These are phyloP conservation scores for Prostheceraeus crozeri DNA, from an alignment of 2,888 invertebrate genomes.

Conservation along the genomic window DNA sequence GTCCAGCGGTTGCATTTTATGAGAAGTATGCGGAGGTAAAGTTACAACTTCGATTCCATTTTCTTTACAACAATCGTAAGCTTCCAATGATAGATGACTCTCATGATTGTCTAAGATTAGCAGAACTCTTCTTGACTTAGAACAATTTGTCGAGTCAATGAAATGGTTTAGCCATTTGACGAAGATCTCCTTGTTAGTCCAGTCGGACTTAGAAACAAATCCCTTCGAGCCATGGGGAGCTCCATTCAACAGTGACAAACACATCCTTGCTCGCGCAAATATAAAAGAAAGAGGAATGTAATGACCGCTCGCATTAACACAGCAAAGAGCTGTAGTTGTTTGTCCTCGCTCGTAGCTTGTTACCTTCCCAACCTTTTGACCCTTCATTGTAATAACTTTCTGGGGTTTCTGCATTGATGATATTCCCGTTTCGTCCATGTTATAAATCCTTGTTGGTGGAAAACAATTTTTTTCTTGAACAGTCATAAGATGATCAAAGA, in stretches of 20 bases:
- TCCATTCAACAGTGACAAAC: neutral
- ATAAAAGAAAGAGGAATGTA: conserved; percentile 3
- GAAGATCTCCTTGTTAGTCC: conserved; percentile 3
- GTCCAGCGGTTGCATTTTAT: conserved; percentile 40
- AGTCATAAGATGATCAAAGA: conserved; percentile 28
- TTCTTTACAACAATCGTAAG: conserved; percentile 34
- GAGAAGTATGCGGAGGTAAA: conserved; percentile 40
- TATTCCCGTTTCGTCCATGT: conserved; percentile 57
- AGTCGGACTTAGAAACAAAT: neutral
- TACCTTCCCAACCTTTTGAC: conserved; percentile 55
- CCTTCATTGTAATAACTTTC: conserved; percentile 54
- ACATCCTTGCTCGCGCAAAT: conserved; percentile 18
- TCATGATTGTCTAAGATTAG: conserved; percentile 21
- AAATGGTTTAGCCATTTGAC: conserved; percentile 14
- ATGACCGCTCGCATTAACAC: neutral
- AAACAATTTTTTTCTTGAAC: conserved; percentile 28
- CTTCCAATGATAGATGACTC: conserved; percentile 12
- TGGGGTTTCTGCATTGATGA: conserved; percentile 54
- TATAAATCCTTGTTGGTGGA: conserved; percentile 46
- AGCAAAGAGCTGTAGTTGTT: conserved; percentile 1
- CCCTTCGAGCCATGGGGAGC: neutral
- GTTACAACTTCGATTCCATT: conserved; percentile 41
- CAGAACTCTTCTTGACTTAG: neutral
- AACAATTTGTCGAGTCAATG: conserved; percentile 5
- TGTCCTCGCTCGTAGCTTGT: conserved; percentile 45